Conservation (phyloP, 2,888 invertebrate species). For the Colostygia pectinataria region DNA sequence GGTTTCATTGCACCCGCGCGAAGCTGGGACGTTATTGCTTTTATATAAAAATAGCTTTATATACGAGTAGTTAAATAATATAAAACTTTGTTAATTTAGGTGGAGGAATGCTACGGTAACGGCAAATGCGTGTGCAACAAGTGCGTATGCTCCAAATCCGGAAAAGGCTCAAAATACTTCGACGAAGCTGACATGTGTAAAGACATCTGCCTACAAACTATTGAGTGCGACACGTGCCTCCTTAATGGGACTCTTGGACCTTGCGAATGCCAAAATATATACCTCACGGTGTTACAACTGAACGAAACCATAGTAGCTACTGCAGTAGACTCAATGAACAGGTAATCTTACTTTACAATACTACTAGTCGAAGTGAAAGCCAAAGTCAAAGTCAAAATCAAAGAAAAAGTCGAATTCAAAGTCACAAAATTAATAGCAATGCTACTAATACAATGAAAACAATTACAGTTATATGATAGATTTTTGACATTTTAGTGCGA, state of each 20-base stretch:
- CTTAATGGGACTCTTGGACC: conserved; percentile 37
- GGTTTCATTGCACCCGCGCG: too few species aligned
- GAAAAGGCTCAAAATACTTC: conserved; percentile 65
- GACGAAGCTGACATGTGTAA: conserved; percentile 53
- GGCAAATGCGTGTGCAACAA: conserved; percentile 60
- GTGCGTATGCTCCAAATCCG: conserved; percentile 57
- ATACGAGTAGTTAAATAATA: not conserved
- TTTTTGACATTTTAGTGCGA: too few species aligned
- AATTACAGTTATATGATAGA: too few species aligned
- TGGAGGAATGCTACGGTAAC: conserved; percentile 60
- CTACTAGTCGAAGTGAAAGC: too few species aligned
- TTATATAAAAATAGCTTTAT: too few species aligned
- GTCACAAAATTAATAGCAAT: too few species aligned
- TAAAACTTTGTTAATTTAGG: conserved; percentile 37
- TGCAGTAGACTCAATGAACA: conserved; percentile 41
- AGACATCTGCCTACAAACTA: conserved; percentile 57
- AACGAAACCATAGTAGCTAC: conserved; percentile 40
- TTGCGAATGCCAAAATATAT: conserved; percentile 23
- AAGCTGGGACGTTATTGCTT: too few species aligned
- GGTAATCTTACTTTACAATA: conserved; percentile 19
- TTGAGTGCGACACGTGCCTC: conserved; percentile 55
- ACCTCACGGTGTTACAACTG: conserved; percentile 29
- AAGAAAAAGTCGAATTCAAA: too few species aligned
- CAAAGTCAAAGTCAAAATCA: not conserved
- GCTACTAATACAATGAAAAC: too few species aligned